These are phyloP conservation scores for Pseudorasbora parva DNA, from an alignment of 2,113 vertebrate genomes.

Conservation along the genomic window DNA sequence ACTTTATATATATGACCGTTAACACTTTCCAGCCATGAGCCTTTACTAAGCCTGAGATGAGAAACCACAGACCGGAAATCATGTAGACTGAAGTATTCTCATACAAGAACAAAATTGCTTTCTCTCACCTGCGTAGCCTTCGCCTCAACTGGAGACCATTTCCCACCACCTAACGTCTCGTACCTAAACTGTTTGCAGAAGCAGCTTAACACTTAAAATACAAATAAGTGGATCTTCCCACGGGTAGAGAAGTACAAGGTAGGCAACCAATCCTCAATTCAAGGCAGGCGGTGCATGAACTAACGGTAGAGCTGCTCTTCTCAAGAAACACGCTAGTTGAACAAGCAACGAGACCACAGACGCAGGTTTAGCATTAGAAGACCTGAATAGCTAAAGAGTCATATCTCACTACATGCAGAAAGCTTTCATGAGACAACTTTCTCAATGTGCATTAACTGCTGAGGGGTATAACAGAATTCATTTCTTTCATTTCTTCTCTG, in stretches of 20 bases:
- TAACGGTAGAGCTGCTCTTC: background rate
- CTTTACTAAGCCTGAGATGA: slow-evolving; percentile 9
- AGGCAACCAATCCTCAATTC: background rate
- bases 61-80: slow-evolving; percentile 42
- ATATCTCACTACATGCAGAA: background rate
- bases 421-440: background rate
- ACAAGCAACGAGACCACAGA: background rate
- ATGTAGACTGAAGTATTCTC: slow-evolving; percentile 17
- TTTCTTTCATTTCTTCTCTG: too few species aligned
- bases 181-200: background rate
- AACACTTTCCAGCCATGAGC: slow-evolving; percentile 22
- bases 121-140: slow-evolving; percentile 22
- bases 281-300: background rate
- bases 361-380: background rate
- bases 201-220: background rate
- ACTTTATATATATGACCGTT: slow-evolving; percentile 48
- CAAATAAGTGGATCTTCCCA: slow-evolving; percentile 10
- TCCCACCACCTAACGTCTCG: slow-evolving; percentile 41
- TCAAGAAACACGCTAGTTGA: background rate
- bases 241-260: background rate
- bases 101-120: slow-evolving; percentile 17
- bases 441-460: background rate
- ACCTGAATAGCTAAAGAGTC: background rate
- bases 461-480: background rate
- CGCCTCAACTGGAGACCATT: slow-evolving; percentile 18